Evolutionary conservation across 2,888 invertebrate species (phyloP).

Genomic region (Drosophila nigricruria): DNA sequence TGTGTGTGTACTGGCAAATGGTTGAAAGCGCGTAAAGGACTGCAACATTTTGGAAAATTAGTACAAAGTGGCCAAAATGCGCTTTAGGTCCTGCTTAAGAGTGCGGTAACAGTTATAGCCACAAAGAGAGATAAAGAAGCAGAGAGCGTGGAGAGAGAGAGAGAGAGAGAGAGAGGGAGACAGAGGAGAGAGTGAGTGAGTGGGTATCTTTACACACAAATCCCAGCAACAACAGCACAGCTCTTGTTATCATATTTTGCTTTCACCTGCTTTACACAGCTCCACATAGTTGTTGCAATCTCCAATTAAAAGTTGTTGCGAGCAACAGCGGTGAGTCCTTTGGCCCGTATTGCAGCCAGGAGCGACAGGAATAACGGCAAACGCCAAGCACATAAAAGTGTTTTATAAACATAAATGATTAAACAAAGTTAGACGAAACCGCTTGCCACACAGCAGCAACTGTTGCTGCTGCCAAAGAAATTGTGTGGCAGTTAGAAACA

Average conservation of each 20-base stretch:
- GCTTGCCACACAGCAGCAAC: slow-evolving; percentile 17
- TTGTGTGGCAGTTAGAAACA: slow-evolving; percentile 22
- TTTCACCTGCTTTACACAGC: slow-evolving; percentile 58
- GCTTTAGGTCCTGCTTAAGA: slow-evolving; percentile 52
- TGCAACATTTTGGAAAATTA: slow-evolving; percentile 71
- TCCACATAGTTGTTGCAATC: slow-evolving; percentile 57
- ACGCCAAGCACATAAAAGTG: slow-evolving; percentile 52
- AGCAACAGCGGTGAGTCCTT: slow-evolving; percentile 17
- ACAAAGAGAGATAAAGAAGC: slow-evolving; percentile 7
- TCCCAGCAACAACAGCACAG: slow-evolving; percentile 17
- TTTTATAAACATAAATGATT: slow-evolving; percentile 77
- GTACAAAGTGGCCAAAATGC: slow-evolving; percentile 66
- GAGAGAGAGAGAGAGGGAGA: not conserved
- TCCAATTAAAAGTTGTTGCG: slow-evolving; percentile 76
- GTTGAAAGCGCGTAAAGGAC: slow-evolving; percentile 59
- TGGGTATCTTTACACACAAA: slow-evolving; percentile 9
- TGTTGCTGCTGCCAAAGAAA: slow-evolving; percentile 18
- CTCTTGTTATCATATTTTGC: slow-evolving; percentile 60
- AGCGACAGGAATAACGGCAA: slow-evolving; percentile 10
- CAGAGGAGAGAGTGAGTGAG: not conserved
- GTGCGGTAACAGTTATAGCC: slow-evolving; percentile 39
- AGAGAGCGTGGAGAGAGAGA: not conserved
- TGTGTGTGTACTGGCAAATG: slow-evolving; percentile 34
- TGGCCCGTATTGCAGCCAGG: slow-evolving; percentile 30
- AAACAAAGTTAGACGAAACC: slow-evolving; percentile 61